These are phyloP conservation scores for Aplidium turbinatum DNA, from an alignment of 23 tunicate species.

Conservation along the genomic window DNA sequence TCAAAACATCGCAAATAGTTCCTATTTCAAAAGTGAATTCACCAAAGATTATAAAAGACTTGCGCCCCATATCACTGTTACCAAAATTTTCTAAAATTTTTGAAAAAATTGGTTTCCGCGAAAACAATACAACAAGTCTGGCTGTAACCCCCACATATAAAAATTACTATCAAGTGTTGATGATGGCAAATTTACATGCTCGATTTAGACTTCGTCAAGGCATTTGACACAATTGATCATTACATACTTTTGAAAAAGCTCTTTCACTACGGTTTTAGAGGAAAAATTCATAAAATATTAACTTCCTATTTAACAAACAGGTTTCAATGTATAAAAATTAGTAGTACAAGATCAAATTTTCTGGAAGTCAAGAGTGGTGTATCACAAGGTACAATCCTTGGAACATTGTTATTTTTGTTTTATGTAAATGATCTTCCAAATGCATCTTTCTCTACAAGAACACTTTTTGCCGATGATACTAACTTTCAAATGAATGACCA, in stretches of 20 bases:
- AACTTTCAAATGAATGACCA: too few relatives aligned
- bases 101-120: too few relatives aligned
- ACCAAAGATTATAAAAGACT: too few relatives aligned
- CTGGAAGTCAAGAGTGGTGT: neutral
- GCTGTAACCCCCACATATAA: too few relatives aligned
- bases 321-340: neutral
- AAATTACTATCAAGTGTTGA: too few relatives aligned
- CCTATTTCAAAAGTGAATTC: too few relatives aligned
- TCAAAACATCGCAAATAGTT: too few relatives aligned
- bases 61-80: too few relatives aligned
- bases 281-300: neutral
- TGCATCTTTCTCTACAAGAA: neutral
- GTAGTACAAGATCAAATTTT: neutral
- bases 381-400: constrained; percentile 9
- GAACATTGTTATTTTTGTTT: constrained; percentile 7
- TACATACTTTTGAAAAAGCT: neutral
- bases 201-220: constrained; percentile 17
- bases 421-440: constrained; percentile 19
- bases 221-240: constrained; percentile 14
- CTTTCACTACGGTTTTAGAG: neutral
- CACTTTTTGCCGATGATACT: constrained; percentile 24
- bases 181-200: too few relatives aligned
- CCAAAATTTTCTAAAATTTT: too few relatives aligned
- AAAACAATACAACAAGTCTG: too few relatives aligned
- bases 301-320: neutral